These are phyloP conservation scores for Synanthedon andrenaeformis DNA, from an alignment of 2,888 invertebrate species.

Conservation along the genomic window DNA sequence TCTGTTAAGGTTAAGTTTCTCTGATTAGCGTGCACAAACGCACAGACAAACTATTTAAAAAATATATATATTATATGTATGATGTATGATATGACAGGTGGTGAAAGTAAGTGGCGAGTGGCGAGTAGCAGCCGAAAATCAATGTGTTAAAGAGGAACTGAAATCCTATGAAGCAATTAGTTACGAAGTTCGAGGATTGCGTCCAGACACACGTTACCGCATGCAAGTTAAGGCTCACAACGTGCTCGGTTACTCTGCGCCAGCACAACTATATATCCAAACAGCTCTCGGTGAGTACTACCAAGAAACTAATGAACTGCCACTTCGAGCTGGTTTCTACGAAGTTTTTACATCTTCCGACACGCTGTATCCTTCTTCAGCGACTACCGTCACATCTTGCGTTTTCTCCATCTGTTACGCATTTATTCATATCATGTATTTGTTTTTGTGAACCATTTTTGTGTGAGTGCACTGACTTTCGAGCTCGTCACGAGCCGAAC, in stretches of 20 bases:
- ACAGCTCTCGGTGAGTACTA: constrained; percentile 88
- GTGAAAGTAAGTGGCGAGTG: constrained; percentile 77
- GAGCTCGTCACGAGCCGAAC: not conserved
- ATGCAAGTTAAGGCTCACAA: constrained; percentile 89
- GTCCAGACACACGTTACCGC: constrained; percentile 84
- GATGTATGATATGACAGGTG: constrained; percentile 51
- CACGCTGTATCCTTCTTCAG: constrained; percentile 35
- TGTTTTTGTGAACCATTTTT: constrained; percentile 38
- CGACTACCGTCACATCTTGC: constrained; percentile 32
- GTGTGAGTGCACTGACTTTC: not conserved
- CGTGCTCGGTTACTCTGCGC: constrained; percentile 83
- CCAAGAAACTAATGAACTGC: constrained; percentile 58
- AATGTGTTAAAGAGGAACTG: constrained; percentile 72
- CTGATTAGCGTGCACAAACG: too few relatives aligned
- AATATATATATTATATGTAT: too few relatives aligned
- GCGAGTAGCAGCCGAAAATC: constrained; percentile 63
- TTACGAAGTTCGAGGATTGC: constrained; percentile 76
- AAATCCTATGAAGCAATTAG: constrained; percentile 73
- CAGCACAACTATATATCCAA: constrained; percentile 82
- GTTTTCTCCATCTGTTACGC: constrained; percentile 24
- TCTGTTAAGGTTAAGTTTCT: too few relatives aligned
- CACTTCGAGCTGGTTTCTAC: constrained; percentile 60
- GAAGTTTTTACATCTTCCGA: constrained; percentile 59
- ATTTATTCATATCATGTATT: constrained; percentile 39
- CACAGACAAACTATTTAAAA: too few relatives aligned